Evolutionary conservation across 2,113 vertebrate species (phyloP).

Genomic region (Pygoscelis antarcticus): DNA sequence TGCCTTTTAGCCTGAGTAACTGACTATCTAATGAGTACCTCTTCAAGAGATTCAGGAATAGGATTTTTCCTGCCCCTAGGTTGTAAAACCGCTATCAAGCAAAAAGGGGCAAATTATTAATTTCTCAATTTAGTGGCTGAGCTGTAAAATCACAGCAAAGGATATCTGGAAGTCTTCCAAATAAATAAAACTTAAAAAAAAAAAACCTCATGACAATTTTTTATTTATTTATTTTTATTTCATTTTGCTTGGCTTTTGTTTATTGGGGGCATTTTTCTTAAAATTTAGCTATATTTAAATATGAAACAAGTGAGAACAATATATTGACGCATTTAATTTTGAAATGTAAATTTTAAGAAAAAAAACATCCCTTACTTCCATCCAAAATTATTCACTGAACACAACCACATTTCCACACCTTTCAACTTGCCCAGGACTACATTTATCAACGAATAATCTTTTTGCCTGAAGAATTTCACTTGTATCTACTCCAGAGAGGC

Average conservation of each 20-base stretch:
- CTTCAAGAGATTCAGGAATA: not conserved
- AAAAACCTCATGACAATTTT: not conserved
- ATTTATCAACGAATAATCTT: not conserved
- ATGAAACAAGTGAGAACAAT: not conserved
- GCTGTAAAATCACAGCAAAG: not conserved
- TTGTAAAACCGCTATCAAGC: not conserved
- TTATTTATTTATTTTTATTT: not conserved
- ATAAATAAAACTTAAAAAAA: not conserved
- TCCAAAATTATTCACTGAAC: not conserved
- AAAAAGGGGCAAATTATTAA: not conserved
- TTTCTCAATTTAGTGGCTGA: not conserved
- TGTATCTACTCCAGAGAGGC: not conserved
- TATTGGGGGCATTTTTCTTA: not conserved
- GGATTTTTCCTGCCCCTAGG: not conserved
- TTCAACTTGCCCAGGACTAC: not conserved
- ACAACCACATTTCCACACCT: not conserved
- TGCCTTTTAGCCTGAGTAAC: not conserved
- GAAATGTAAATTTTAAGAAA: not conserved
- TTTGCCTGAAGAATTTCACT: not conserved
- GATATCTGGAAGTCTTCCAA: not conserved
- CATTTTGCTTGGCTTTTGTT: not conserved
- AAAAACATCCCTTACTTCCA: not conserved
- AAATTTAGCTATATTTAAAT: not conserved
- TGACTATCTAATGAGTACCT: not conserved
- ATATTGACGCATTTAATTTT: not conserved